These are phyloP conservation scores for Excalfactoria chinensis DNA, from an alignment of 2,113 vertebrate species.

Conservation along the genomic window DNA sequence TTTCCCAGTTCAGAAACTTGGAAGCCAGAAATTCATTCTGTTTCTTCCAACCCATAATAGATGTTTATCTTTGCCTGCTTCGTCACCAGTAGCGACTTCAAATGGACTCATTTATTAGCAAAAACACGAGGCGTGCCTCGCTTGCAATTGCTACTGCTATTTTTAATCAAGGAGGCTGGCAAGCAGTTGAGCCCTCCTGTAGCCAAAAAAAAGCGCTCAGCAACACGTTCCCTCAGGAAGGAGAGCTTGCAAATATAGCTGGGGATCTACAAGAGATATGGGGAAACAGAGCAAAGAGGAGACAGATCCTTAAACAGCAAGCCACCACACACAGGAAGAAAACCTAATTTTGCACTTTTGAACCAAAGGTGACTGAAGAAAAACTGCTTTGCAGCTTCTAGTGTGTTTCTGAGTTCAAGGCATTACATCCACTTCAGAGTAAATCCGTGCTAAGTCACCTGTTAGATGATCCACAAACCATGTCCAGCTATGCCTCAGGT, in stretches of 20 bases:
- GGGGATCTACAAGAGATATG: not conserved
- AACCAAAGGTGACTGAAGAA: not conserved
- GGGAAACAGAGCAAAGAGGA: not conserved
- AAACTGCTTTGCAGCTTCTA: not conserved
- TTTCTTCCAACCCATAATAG: not conserved
- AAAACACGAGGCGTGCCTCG: not conserved
- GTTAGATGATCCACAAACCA: not conserved
- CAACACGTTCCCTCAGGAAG: rapidly evolving
- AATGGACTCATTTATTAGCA: not conserved
- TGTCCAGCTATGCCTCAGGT: not conserved
- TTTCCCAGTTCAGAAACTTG: not conserved
- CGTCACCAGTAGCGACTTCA: not conserved
- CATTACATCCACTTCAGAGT: not conserved
- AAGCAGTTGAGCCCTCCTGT: rapidly evolving
- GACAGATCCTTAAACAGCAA: not conserved
- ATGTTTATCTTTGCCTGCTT: not conserved
- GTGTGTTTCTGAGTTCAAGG: not conserved
- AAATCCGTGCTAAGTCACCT: not conserved
- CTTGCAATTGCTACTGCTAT: not conserved
- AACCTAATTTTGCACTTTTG: not conserved
- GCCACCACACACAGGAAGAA: not conserved
- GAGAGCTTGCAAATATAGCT: not conserved
- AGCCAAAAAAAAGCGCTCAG: not conserved
- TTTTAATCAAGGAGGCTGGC: not conserved
- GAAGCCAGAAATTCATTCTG: not conserved